phyloP scores from a whole-genome alignment of 2,113 vertebrate species.

The Bos javanicus region DNA sequence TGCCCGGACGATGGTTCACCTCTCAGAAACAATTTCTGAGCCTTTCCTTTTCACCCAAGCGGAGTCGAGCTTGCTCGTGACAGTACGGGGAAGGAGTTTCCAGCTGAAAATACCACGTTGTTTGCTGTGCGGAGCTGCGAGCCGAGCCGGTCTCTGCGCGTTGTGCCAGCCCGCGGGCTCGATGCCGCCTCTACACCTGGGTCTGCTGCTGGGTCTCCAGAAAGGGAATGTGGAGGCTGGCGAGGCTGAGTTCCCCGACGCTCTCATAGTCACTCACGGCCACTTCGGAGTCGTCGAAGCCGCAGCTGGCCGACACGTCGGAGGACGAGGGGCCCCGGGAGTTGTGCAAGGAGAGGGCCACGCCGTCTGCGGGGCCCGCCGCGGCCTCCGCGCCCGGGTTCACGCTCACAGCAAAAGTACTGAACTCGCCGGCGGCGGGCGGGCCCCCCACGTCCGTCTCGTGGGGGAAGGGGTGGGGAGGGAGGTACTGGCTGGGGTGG shows the following conservation, averaged over 20 bases:
- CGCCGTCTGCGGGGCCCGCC: conserved; percentile 79
- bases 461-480: conserved; percentile 91
- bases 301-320: conserved; percentile 84
- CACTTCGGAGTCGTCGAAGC: conserved; percentile 88
- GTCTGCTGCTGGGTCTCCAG: conserved; percentile 94
- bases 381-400: conserved; percentile 77
- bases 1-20: conserved; percentile 55
- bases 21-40: conserved; percentile 56
- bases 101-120: conserved; percentile 56
- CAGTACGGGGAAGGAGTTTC: conserved; percentile 67
- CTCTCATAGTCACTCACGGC: conserved; percentile 91
- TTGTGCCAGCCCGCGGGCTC: background rate
- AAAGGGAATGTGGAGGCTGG: conserved; percentile 83
- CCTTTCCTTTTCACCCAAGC: conserved; percentile 20
- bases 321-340: conserved; percentile 90
- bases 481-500: conserved; percentile 97
- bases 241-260: conserved; percentile 86
- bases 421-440: conserved; percentile 80
- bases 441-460: conserved; percentile 79
- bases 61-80: conserved; percentile 63
- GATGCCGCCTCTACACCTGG: conserved; percentile 85
- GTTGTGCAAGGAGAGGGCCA: conserved; percentile 84
- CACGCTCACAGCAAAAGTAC: conserved; percentile 82
- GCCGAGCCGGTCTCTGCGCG: conserved; percentile 10
- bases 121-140: background rate